These are phyloP conservation scores for Rutilus rutilus DNA, from an alignment of 2,113 vertebrate genomes.

Conservation along the genomic window DNA sequence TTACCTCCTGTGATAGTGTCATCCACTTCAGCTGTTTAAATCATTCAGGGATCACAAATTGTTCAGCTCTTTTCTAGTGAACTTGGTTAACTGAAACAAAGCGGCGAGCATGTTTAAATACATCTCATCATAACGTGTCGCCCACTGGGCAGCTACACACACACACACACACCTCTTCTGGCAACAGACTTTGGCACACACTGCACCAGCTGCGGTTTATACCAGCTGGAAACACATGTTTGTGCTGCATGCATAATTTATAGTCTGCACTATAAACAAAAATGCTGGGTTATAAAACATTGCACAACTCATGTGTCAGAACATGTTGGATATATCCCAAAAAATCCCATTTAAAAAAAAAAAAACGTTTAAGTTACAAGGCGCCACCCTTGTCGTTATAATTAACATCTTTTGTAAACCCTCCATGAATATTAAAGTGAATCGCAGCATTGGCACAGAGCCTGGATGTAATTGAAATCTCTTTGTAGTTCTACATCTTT, in stretches of 20 bases:
- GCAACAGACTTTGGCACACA: constrained; percentile 20
- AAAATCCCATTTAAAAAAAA: constrained; percentile 8
- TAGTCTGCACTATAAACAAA: constrained; percentile 31
- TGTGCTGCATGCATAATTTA: constrained; percentile 34
- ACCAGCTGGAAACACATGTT: constrained; percentile 18
- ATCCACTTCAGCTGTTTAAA: constrained; percentile 2
- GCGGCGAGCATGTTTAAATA: constrained; percentile 33
- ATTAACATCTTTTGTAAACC: constrained; percentile 4
- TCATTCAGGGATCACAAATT: background rate
- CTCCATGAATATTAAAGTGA: background rate
- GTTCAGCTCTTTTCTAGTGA: background rate
- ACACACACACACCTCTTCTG: background rate
- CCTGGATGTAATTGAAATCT: background rate
- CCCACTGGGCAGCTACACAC: constrained; percentile 23
- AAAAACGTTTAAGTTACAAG: background rate
- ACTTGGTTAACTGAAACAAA: background rate
- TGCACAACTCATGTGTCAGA: background rate
- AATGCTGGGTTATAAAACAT: constrained; percentile 13
- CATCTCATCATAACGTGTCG: background rate
- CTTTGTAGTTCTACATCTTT: background rate
- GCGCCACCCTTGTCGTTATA: background rate
- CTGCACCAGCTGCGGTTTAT: constrained; percentile 20
- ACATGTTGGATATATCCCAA: background rate
- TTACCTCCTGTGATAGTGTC: background rate
- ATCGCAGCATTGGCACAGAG: background rate